These are phyloP conservation scores for Ecdyonurus torrentis DNA, from an alignment of 2,888 invertebrate species.

Conservation along the genomic window DNA sequence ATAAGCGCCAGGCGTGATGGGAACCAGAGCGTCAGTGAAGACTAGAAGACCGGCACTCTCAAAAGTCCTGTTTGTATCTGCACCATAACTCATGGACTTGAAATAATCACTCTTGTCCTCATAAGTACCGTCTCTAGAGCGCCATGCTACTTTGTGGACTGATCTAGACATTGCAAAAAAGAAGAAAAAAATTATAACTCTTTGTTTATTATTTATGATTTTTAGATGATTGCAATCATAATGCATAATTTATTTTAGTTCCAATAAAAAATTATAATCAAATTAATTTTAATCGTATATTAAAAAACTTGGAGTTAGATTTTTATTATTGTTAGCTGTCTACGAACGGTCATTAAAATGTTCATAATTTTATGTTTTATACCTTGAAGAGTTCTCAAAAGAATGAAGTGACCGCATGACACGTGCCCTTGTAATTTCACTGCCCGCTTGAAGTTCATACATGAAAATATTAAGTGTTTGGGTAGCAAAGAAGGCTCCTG, in stretches of 20 bases:
- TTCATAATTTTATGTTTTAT: too few relatives aligned
- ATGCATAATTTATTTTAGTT: too few relatives aligned
- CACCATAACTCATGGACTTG: conserved; percentile 29
- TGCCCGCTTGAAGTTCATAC: conserved; percentile 22
- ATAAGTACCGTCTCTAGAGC: conserved; percentile 19
- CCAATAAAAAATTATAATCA: too few relatives aligned
- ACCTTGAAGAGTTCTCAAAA: conserved; percentile 22
- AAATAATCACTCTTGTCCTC: conserved; percentile 22
- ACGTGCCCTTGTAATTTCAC: conserved; percentile 24
- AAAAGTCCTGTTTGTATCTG: conserved; percentile 33
- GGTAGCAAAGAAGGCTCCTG: conserved; percentile 33
- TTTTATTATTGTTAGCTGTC: too few relatives aligned
- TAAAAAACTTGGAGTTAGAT: too few relatives aligned
- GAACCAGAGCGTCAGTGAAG: conserved; percentile 29
- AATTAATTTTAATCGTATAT: too few relatives aligned
- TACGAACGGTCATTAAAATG: too few relatives aligned
- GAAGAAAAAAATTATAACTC: too few relatives aligned
- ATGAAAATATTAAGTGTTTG: conserved; percentile 22
- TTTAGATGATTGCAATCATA: too few relatives aligned
- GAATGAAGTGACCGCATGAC: conserved; percentile 20
- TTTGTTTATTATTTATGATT: too few relatives aligned
- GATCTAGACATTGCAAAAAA: conserved; percentile 17
- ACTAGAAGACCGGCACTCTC: conserved; percentile 25
- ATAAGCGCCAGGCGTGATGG: conserved; percentile 13
- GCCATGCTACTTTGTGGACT: conserved; percentile 20